A percentile compares a stretch with the other conserved stretches of the same genome.
phyloP scores from a whole-genome alignment of 2,888 invertebrate genomes.

The Osedax frankpressi region DNA sequence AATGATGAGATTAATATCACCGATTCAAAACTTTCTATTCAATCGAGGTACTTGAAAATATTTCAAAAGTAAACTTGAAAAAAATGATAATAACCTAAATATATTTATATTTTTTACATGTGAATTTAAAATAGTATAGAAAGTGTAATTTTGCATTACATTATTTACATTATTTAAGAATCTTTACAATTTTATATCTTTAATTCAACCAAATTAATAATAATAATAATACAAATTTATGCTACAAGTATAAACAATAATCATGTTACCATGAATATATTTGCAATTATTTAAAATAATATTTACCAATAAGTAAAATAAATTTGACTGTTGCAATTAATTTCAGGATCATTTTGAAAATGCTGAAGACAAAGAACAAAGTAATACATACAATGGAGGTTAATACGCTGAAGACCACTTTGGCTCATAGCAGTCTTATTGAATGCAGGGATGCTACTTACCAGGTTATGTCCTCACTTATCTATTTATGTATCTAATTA shows the following conservation, averaged over 20 bases:
- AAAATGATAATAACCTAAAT: too few relatives aligned
- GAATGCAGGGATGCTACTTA: conserved; percentile 36
- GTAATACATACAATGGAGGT: conserved; percentile 32
- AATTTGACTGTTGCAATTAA: background rate
- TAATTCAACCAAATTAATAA: background rate
- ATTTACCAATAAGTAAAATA: background rate
- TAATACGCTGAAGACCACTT: conserved; percentile 38
- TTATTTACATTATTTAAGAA: too few relatives aligned
- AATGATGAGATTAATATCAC: too few relatives aligned
- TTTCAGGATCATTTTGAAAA: conserved; percentile 26
- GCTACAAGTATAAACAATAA: too few relatives aligned
- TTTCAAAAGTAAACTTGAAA: too few relatives aligned
- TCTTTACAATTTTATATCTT: background rate
- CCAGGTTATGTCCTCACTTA: too few relatives aligned
- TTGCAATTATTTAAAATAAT: background rate
- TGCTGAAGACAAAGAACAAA: conserved; percentile 30
- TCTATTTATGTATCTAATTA: too few relatives aligned
- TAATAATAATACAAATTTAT: background rate
- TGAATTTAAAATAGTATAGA: too few relatives aligned
- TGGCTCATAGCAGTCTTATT: conserved; percentile 37
- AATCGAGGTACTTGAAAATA: too few relatives aligned
- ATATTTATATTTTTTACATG: too few relatives aligned
- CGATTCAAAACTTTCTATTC: too few relatives aligned
- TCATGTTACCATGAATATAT: too few relatives aligned
- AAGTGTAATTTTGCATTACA: background rate